These are phyloP conservation scores for Eudasyphora cyanicolor DNA, from an alignment of 2,888 invertebrate species.

Conservation along the genomic window DNA sequence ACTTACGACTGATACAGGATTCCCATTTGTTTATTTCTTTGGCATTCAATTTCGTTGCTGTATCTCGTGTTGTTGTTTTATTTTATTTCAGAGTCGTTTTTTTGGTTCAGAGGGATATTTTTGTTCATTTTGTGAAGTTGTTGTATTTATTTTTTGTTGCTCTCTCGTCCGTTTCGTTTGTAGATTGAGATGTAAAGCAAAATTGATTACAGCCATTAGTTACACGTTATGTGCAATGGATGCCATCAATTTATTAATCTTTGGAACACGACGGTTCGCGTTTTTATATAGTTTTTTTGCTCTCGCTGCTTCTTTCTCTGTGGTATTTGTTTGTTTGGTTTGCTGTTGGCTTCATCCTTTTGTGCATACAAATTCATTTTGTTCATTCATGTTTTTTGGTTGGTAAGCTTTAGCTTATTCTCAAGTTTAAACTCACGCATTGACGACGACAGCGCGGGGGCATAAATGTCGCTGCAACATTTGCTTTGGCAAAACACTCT, in stretches of 20 bases:
- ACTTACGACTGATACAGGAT: slow-evolving; percentile 22
- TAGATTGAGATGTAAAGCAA: slow-evolving; percentile 81
- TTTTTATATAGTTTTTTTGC: slow-evolving; percentile 66
- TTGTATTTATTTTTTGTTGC: slow-evolving; percentile 39
- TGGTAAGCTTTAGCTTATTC: slow-evolving; percentile 46
- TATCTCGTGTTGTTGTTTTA: no score
- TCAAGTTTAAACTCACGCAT: slow-evolving; percentile 59
- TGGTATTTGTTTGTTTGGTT: slow-evolving; percentile 54
- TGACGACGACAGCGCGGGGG: slow-evolving; percentile 36
- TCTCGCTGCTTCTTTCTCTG: slow-evolving; percentile 18
- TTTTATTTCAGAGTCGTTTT: no score
- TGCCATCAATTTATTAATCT: slow-evolving; percentile 81
- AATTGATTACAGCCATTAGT: slow-evolving; percentile 81
- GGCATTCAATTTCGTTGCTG: background rate
- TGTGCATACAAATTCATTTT: slow-evolving; percentile 49
- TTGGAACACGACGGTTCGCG: slow-evolving; percentile 79
- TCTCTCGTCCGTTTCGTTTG: slow-evolving; percentile 66
- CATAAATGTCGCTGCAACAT: slow-evolving; percentile 5
- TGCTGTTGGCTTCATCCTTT: slow-evolving; percentile 41
- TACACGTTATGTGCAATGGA: slow-evolving; percentile 81
- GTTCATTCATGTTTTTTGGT: slow-evolving; percentile 65
- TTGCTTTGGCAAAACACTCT: slow-evolving; percentile 9
- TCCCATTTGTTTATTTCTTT: slow-evolving; percentile 30
- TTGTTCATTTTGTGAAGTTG: slow-evolving; percentile 46
- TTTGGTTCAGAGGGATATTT: slow-evolving; percentile 17